A percentile compares a stretch with the other conserved stretches of the same genome.
Evolutionary conservation across 2,113 vertebrate species (phyloP).

Genomic region (Tichodroma muraria): DNA sequence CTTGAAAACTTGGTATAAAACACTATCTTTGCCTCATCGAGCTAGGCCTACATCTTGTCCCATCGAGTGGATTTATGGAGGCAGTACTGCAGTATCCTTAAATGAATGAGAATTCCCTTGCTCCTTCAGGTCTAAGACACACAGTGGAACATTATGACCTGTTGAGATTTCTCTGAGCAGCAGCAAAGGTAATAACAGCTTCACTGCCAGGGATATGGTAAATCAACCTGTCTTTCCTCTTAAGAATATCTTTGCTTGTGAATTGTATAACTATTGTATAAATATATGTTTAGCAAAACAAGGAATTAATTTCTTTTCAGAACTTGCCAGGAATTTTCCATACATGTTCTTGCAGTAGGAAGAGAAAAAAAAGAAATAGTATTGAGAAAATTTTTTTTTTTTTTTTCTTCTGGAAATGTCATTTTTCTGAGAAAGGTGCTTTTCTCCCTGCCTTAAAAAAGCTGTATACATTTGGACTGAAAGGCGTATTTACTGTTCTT

Average conservation of each 20-base stretch:
- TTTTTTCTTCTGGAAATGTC: not conserved
- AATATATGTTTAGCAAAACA: slow-evolving; percentile 1
- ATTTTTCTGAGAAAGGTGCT: not conserved
- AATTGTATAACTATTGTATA: not conserved
- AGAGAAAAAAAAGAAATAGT: not conserved
- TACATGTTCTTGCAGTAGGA: not conserved
- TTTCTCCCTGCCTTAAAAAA: not conserved
- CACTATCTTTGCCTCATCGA: slow-evolving; percentile 38
- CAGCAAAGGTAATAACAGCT: slow-evolving; percentile 5
- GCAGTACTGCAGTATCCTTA: slow-evolving; percentile 26
- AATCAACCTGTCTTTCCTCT: not conserved
- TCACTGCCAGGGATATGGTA: not conserved
- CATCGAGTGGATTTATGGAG: slow-evolving; percentile 49
- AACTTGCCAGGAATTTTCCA: not conserved
- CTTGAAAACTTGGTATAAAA: slow-evolving; percentile 35
- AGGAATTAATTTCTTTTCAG: slow-evolving; percentile 10
- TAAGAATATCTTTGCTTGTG: not conserved
- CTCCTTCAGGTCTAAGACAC: slow-evolving; percentile 26
- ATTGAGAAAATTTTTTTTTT: not conserved
- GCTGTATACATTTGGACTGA: not conserved
- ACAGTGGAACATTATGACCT: slow-evolving; percentile 19
- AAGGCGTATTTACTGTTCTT: not conserved
- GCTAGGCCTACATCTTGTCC: slow-evolving; percentile 20
- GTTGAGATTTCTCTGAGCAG: slow-evolving; percentile 35
- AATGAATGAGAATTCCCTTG: slow-evolving; percentile 47